phyloP scores from a whole-genome alignment of 37 sponge, comb jelly and placozoan genomes.

The Eunapius fragilis region DNA sequence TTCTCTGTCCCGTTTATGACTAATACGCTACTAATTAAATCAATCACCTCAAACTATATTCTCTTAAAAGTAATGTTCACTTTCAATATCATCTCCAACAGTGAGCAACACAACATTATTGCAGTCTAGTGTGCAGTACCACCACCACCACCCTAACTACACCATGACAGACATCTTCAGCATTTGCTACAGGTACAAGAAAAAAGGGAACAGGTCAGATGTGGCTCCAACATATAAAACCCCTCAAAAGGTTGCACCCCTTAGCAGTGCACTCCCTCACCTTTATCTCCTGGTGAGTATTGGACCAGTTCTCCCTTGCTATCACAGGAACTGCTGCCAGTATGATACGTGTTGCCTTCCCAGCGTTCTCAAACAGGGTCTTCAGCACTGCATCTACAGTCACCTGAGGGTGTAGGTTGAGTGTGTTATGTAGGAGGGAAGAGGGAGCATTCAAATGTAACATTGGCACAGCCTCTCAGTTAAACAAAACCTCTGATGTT shows the following conservation, averaged over 20 bases:
- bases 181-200: slow-evolving; percentile 19
- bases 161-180: slow-evolving; percentile 40
- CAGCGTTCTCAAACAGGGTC: slow-evolving; percentile 64
- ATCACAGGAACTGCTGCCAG: slow-evolving; percentile 60
- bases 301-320: slow-evolving; percentile 65
- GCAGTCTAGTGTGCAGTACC: too few species aligned
- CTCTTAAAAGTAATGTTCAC: too few species aligned
- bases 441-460: not conserved
- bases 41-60: too few species aligned
- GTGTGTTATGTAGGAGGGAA: not conserved
- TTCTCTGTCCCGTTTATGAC: too few species aligned
- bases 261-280: slow-evolving; percentile 7
- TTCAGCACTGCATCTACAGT: slow-evolving; percentile 80
- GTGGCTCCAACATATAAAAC: too few species aligned
- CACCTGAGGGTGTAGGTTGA: slow-evolving; percentile 43
- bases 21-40: too few species aligned
- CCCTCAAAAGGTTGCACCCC: too few species aligned
- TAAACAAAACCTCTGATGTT: too few species aligned
- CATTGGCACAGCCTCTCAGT: too few species aligned
- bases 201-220: too few species aligned
- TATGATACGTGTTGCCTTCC: slow-evolving; percentile 58
- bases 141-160: not conserved
- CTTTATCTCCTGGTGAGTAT: slow-evolving; percentile 34
- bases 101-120: too few species aligned
- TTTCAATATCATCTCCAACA: too few species aligned